Conservation (phyloP, 2,113 vertebrate species). For the Pelodiscus sinensis region DNA sequence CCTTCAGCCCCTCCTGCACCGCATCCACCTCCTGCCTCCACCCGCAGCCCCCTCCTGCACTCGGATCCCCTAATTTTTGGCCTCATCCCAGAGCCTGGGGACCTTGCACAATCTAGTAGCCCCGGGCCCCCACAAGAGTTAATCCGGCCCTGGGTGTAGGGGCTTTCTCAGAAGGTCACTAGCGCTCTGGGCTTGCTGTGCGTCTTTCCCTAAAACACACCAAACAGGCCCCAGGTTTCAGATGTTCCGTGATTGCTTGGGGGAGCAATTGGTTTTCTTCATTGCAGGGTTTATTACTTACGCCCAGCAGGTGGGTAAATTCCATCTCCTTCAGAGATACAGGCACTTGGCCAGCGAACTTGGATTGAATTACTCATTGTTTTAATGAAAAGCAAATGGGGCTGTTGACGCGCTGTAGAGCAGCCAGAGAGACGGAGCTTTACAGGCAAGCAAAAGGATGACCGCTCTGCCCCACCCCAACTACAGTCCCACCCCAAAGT, state of each 20-base stretch:
- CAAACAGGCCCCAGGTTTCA: neutral
- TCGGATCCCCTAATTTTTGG: too few species aligned
- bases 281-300: neutral
- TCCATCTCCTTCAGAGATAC: neutral
- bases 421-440: accelerated
- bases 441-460: neutral
- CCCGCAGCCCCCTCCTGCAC: too few species aligned
- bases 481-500: neutral
- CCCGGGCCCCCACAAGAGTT: too few species aligned
- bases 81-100: too few species aligned
- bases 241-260: neutral
- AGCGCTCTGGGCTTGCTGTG: neutral
- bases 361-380: constrained; percentile 14
- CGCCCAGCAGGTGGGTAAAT: neutral
- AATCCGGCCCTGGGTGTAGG: too few species aligned
- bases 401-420: constrained; percentile 16
- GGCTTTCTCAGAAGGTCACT: too few species aligned
- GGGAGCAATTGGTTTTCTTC: neutral
- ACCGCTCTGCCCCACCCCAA: neutral
- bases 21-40: too few species aligned
- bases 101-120: too few species aligned
- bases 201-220: neutral
- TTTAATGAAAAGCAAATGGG: constrained; percentile 42
- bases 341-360: constrained; percentile 9
- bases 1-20: too few species aligned